Evolutionary conservation across 2,888 invertebrate species (phyloP).

Genomic region (Onthophagus sagittarius): DNA sequence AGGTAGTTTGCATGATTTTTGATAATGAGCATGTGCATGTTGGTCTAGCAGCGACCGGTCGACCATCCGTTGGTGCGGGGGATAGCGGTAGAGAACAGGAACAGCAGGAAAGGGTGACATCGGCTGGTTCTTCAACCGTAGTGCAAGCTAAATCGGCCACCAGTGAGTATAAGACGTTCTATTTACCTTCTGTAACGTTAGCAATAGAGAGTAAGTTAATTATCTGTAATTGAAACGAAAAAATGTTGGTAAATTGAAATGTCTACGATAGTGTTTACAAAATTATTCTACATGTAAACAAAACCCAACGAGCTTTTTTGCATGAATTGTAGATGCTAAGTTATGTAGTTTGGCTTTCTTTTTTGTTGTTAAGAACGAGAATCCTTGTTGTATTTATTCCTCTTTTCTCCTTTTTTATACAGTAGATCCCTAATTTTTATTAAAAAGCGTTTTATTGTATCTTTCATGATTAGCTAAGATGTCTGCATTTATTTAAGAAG

Average conservation of each 20-base stretch:
- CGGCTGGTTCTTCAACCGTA: slow-evolving; percentile 23
- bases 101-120: slow-evolving; percentile 19
- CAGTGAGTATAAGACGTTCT: slow-evolving; percentile 27
- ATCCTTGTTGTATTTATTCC: background rate
- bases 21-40: slow-evolving; percentile 33
- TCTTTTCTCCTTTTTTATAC: too few species aligned
- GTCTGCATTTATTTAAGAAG: too few species aligned
- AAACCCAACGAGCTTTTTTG: background rate
- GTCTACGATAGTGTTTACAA: background rate
- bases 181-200: too few species aligned
- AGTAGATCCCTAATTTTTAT: too few species aligned
- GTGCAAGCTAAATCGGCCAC: slow-evolving; percentile 30
- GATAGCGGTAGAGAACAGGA: slow-evolving; percentile 17
- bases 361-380: background rate
- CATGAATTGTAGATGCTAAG: background rate
- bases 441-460: too few species aligned
- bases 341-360: background rate
- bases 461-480: too few species aligned
- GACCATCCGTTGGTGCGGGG: slow-evolving; percentile 14
- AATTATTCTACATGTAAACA: background rate
- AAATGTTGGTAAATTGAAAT: background rate
- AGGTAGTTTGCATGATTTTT: slow-evolving; percentile 25
- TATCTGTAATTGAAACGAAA: background rate
- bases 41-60: slow-evolving; percentile 25
- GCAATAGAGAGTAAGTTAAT: too few species aligned